Base-by-base conservation (phyloP, 2,113 vertebrate species). In the Numida meleagris region DNA sequence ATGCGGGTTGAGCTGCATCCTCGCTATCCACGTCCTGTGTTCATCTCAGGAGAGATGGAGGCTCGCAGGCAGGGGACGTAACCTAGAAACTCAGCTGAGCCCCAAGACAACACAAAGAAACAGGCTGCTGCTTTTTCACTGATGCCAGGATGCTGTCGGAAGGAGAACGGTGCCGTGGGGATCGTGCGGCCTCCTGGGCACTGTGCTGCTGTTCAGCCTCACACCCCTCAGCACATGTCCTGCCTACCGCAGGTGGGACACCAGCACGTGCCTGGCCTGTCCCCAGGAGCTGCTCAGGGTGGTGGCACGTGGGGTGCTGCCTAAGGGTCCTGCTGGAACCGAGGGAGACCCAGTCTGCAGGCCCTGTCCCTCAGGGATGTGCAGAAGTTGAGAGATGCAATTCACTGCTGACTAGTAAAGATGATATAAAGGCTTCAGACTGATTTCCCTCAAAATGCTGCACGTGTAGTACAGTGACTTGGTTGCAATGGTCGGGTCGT, bases 181-280 rank as follows among this genome's bases (percentile, higher is more conserved):
- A 92, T 29, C 0, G 0, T 1, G 1, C 19, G 3, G 19, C 50
- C 71, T 89, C 75, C 43, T 0, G 0, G 73, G n/a, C 6, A 2
- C 8, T 2, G 17, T 0, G 1, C 4, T 24, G 9, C 58, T 33
- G 21, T 38, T 70, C 61, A 58, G 53, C 29, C 50, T 70, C 70
- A 53, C 0, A 63, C 16, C 38, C 61, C 38, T 63, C 61, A 40
- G 61, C 61, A 62, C 15, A 5, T 27, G 36, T 36, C 36, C 34
- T 62, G 25, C 36, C 61, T 1, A 5, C 40, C 67, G 33, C 13
- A 5, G 24, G 6, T 0, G 9, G 62, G n/a, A 82, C 58, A 73
- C 14, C 58, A 57, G 53, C 2, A 3, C 0, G 0, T 1, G 8
- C 3, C 3, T 13, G 33, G 21, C 46, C 34, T 10, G 1, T 43